These are phyloP conservation scores for Garrulus glandarius DNA, from an alignment of 2,797 vertebrate species.

Conservation along the genomic window DNA sequence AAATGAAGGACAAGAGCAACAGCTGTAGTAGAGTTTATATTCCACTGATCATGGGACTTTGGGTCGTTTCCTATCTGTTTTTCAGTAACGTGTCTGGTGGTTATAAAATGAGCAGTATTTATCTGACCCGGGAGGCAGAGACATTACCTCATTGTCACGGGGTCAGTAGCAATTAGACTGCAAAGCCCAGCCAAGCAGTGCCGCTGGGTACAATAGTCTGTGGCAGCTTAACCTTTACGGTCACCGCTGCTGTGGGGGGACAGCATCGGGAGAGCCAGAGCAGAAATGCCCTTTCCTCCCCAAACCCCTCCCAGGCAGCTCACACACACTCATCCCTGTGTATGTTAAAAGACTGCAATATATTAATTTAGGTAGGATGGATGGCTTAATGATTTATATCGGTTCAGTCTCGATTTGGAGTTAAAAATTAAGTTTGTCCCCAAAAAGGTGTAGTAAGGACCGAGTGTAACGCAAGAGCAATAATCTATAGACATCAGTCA, in stretches of 20 bases:
- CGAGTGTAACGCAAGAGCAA: neutral
- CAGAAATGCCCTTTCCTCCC: neutral
- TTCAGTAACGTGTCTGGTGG: conserved; percentile 43
- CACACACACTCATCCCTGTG: fast-evolving
- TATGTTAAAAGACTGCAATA: fast-evolving
- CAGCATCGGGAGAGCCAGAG: neutral
- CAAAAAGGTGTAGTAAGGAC: neutral
- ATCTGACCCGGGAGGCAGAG: conserved; percentile 58
- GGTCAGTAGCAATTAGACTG: conserved; percentile 53
- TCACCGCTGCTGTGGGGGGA: neutral
- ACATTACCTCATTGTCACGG: conserved; percentile 67
- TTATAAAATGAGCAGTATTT: conserved; percentile 59
- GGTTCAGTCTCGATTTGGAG: neutral
- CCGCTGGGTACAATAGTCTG: conserved; percentile 30
- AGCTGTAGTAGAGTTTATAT: neutral
- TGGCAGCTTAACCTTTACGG: conserved; percentile 40
- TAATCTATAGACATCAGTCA: neutral
- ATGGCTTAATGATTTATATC: neutral
- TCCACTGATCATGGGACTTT: neutral
- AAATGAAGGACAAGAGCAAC: neutral
- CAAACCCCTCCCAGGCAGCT: neutral
- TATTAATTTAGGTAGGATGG: neutral
- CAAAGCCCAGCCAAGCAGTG: conserved; percentile 40
- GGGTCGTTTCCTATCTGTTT: conserved; percentile 44
- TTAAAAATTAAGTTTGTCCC: neutral